Percentiles rank a stretch among this genome's conserved stretches.
Conservation (phyloP, 2,888 invertebrate genomes). For the Leptopilina drosophilae region DNA sequence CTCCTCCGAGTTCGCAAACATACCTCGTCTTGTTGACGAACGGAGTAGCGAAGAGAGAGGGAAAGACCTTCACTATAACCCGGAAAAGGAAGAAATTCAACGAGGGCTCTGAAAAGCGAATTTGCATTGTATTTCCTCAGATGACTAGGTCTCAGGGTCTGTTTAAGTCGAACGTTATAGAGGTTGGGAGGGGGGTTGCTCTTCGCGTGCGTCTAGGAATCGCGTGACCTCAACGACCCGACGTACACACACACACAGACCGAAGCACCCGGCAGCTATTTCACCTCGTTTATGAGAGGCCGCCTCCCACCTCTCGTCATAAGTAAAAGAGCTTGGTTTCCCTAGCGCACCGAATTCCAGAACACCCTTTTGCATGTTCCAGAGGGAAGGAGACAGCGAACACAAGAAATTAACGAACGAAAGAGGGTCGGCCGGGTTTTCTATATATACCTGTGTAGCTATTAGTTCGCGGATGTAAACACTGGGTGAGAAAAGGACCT, state of each 20-base stretch:
- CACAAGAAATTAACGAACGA: conserved; percentile 62
- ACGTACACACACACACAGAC: conserved; percentile 9
- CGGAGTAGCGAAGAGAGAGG: neutral
- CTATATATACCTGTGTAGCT: conserved; percentile 55
- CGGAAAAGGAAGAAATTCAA: conserved; percentile 1
- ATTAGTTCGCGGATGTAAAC: conserved; percentile 69
- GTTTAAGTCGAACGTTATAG: neutral
- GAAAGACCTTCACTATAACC: neutral
- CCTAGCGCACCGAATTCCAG: conserved; percentile 42
- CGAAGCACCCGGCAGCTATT: conserved; percentile 43
- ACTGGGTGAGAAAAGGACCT: conserved; percentile 53
- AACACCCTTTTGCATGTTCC: conserved; percentile 43
- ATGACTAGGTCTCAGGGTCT: conserved; percentile 18
- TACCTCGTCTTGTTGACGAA: neutral
- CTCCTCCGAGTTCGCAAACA: neutral
- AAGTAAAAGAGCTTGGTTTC: conserved; percentile 46
- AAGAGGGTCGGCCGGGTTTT: conserved; percentile 52
- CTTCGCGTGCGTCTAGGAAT: conserved; percentile 38
- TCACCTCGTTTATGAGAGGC: conserved; percentile 50
- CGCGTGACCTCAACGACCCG: conserved; percentile 43
- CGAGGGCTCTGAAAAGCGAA: neutral
- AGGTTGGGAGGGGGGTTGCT: neutral
- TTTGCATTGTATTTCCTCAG: conserved; percentile 21
- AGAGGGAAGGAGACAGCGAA: conserved; percentile 38
- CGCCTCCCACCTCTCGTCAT: conserved; percentile 46